Evolutionary conservation across 2,797 vertebrate genomes (phyloP), one percentile per base, ranked within the genome.

Genomic region (Takifugu rubripes): DNA sequence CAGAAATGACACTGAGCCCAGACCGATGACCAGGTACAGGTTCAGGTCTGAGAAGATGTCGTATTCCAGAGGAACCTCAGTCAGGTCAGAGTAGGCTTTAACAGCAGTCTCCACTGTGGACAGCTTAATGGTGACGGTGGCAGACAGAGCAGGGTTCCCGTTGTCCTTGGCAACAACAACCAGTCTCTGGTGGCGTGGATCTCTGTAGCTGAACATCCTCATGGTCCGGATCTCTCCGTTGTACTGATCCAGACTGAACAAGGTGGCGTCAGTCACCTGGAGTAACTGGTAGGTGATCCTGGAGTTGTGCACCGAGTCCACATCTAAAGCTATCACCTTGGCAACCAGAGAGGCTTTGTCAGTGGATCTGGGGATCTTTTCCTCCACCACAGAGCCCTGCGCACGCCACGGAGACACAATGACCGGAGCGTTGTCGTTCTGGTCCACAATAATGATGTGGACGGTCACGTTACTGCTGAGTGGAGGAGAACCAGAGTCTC

Each of bases 161-260:
- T 86, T 86, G 68, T 86, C 84, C 66, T 80, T 83, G 33, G 83
- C 60, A 25, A 59, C 16, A 24, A 69, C 66, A 29, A 69, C 77
- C 81, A 3, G 61, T 74, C 3, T 63, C 74, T 84, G 54, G 60
- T 87, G 75, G 1, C 80, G 83, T 0, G 78, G 75, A 49, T 89
- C 88, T 87, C 81, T 87, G 81, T 86, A 87, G 46, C 86, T 86
- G 79, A 89, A 87, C 68, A 36, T 81, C 76, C 88, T 87, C 81
- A 79, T 87, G 5, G 86, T 88, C 50, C 84, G 73, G 60, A 88
- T 87, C 78, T 90, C 88, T 70, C 88, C 87, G 0, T 87, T 88
- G 75, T 90, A 88, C 10, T 87, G 87, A 49, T 87, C 87, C 77
- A 88, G 78, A 64, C 82, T 88, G 52, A 90, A 90, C 74, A 89